These are phyloP conservation scores for Hirudo medicinalis DNA, from an alignment of 1,140 invertebrate genomes.

Conservation along the genomic window DNA sequence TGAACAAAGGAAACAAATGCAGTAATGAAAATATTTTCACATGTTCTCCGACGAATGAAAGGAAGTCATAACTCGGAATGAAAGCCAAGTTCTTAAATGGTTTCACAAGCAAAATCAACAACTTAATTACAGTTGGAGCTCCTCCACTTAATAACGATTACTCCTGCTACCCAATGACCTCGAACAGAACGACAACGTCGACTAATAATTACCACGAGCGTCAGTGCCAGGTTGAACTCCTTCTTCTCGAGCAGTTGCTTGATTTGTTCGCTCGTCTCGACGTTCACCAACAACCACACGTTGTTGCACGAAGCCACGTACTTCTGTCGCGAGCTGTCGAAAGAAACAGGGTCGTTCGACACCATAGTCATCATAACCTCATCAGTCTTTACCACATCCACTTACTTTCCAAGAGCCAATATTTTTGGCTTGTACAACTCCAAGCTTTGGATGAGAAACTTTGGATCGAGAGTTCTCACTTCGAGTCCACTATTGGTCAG, in stretches of 20 bases:
- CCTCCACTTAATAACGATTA: too few relatives aligned
- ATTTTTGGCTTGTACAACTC: constrained; percentile 50
- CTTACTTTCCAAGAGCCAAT: constrained; percentile 35
- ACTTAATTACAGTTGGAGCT: too few relatives aligned
- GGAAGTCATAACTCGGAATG: too few relatives aligned
- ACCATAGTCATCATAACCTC: background rate
- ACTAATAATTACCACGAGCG: constrained; percentile 61
- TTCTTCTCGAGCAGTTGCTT: constrained; percentile 67
- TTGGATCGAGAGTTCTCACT: constrained; percentile 60
- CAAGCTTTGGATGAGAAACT: constrained; percentile 61
- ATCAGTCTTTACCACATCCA: background rate
- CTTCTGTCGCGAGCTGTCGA: constrained; percentile 51
- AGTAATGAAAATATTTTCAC: too few relatives aligned
- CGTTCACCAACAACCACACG: constrained; percentile 67
- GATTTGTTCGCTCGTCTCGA: constrained; percentile 67
- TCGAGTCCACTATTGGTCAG: constrained; percentile 66
- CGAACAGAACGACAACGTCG: too few relatives aligned
- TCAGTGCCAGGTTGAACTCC: constrained; percentile 82
- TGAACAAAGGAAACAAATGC: too few relatives aligned
- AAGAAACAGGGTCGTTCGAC: constrained; percentile 45
- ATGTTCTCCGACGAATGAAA: too few relatives aligned
- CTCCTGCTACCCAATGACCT: too few relatives aligned
- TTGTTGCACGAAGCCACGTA: constrained; percentile 72
- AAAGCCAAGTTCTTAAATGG: too few relatives aligned
- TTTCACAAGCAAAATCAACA: too few relatives aligned